Base-by-base conservation (phyloP, 2,797 vertebrate genomes). In the Hipposideros larvatus region DNA sequence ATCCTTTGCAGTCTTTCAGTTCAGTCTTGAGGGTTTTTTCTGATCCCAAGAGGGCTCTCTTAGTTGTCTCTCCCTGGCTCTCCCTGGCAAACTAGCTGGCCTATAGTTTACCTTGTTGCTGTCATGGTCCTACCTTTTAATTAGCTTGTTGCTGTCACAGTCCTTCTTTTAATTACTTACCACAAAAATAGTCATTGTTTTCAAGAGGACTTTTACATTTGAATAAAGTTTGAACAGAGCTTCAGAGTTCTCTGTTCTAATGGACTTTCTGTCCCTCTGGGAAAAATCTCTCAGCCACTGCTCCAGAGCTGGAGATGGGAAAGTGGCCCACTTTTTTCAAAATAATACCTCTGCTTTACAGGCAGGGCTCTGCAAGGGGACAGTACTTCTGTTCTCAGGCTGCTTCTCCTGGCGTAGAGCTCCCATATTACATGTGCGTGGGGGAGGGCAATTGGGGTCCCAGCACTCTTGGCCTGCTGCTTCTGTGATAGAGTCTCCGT, bases 141-240 rank as follows among this genome's bases (percentile, higher is more conserved):
- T 83, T 85, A 43, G 43, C 68, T 48, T 90, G 21, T 66, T 41
- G 80, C 61, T 82, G 8, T 57, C 34, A 57, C 14, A 22, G 28
- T 75, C 51, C 57, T 84, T 48, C 28, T 91, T 79, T 80, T 77
- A 87, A 53, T 83, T 85, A 66, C 59, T 84, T 61, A 93, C 9
- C 43, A 53, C 26, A 13, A 57, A 51, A 96, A 70, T 34, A 74
- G n/a, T 4, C 55, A 34, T 21, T 13, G 43, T 68, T 68, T 93
- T 43, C 41, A 88, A 87, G 48, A 90, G 51, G 51, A 82, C 16
- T 10, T 55, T 65, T 46, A 55, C 26, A 13, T 55, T 83, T 43
- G 19, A 46, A 43, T 80, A n/a, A 66, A 74, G n/a, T 85, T 53
- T 79, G 26, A 7, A 43, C 3, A 66, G 46, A 93, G 19, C 24